phyloP scores from a whole-genome alignment of 2,113 vertebrate species.

The Burhinus oedicnemus region DNA sequence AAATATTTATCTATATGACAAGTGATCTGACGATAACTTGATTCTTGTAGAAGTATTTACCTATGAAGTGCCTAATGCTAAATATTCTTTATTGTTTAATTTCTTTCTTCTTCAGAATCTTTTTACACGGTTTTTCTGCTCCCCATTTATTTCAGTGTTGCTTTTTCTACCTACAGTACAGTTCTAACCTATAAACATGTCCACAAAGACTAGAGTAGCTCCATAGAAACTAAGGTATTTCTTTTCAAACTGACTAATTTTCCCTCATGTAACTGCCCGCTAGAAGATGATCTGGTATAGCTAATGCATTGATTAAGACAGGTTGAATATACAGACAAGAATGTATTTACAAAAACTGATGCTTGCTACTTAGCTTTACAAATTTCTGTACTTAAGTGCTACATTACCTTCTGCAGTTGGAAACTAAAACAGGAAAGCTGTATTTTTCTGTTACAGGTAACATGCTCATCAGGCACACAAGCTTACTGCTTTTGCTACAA shows the following conservation, averaged over 20 bases:
- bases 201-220: background rate
- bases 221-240: constrained; percentile 40
- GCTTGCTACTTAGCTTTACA: background rate
- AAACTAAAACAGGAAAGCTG: background rate
- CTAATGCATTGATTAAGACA: background rate
- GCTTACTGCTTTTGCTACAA: background rate
- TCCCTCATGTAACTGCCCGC: background rate
- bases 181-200: background rate
- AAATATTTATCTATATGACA: background rate
- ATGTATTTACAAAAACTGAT: background rate
- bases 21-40: background rate
- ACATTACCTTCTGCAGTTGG: background rate
- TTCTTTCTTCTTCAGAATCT: background rate
- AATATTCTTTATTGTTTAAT: background rate
- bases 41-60: background rate
- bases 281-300: background rate
- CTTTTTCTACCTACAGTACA: background rate
- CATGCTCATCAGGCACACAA: background rate
- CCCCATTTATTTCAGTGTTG: background rate
- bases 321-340: background rate
- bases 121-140: background rate
- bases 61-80: background rate
- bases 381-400: background rate
- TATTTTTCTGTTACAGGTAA: background rate
- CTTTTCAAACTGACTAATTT: background rate